A percentile compares a stretch with the other conserved stretches of the same genome.
Conservation (phyloP, 1,140 invertebrate genomes). For the Anastrepha ludens region DNA sequence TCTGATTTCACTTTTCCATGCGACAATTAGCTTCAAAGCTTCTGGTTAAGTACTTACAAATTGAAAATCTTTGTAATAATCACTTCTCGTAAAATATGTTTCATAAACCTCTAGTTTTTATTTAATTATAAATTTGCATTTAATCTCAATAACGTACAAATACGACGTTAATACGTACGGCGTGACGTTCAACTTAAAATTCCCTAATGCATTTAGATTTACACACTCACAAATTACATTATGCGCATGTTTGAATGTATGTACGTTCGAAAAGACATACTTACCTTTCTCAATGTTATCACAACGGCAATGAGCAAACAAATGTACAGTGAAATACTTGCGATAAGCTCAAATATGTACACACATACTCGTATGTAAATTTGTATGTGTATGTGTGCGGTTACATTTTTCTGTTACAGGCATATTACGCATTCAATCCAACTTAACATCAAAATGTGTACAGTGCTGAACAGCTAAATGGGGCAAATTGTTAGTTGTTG, state of each 20-base stretch:
- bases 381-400: not conserved
- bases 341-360: constrained; percentile 1
- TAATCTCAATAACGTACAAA: not conserved
- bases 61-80: too few relatives aligned
- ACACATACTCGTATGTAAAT: not conserved
- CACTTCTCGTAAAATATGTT: too few relatives aligned
- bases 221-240: not conserved
- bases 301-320: not conserved
- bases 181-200: not conserved
- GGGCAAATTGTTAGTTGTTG: not conserved
- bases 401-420: not conserved
- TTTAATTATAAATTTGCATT: not conserved
- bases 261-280: too few relatives aligned
- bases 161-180: not conserved
- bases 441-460: not conserved
- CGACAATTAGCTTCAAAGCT: too few relatives aligned
- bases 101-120: too few relatives aligned
- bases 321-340: constrained; percentile 14
- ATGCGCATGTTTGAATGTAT: too few relatives aligned
- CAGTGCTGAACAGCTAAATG: not conserved
- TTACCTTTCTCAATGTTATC: not conserved
- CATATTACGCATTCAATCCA: not conserved
- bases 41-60: too few relatives aligned
- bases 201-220: not conserved
- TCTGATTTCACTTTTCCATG: too few relatives aligned